Percentiles rank a stretch among this genome's conserved stretches.
Conservation (phyloP, 2,888 invertebrate species). For the Platypus cylindrus region DNA sequence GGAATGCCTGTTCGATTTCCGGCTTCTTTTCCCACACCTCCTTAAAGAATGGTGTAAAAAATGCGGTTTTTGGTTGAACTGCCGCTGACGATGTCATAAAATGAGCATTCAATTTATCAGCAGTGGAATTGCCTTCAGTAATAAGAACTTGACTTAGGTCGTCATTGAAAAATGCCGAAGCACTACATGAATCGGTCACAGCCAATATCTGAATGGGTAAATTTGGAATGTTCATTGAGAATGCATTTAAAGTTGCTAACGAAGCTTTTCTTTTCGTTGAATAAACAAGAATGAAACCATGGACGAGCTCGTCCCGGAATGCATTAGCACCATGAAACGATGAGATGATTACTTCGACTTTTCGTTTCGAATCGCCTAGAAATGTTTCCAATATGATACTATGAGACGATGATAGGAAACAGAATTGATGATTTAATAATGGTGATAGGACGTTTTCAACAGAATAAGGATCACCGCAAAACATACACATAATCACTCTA, state of each 20-base stretch:
- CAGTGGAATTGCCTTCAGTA: constrained; percentile 85
- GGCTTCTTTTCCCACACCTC: constrained; percentile 94
- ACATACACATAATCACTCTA: constrained; percentile 89
- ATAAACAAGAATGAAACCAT: constrained; percentile 90
- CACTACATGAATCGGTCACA: constrained; percentile 80
- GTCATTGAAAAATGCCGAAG: constrained; percentile 80
- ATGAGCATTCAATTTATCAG: constrained; percentile 78
- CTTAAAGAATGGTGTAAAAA: constrained; percentile 91
- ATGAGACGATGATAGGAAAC: constrained; percentile 72
- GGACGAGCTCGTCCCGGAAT: constrained; percentile 82
- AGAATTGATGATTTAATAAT: constrained; percentile 74
- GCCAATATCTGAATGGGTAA: constrained; percentile 89
- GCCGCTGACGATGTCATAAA: constrained; percentile 83
- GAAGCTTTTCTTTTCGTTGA: constrained; percentile 92
- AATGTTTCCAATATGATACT: constrained; percentile 86
- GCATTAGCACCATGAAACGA: constrained; percentile 91
- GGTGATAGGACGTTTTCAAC: constrained; percentile 83
- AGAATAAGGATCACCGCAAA: constrained; percentile 89
- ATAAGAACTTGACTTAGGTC: constrained; percentile 82
- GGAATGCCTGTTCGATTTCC: constrained; percentile 86
- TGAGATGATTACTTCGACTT: constrained; percentile 80
- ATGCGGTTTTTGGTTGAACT: constrained; percentile 79
- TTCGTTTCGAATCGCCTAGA: constrained; percentile 78
- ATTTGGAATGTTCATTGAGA: constrained; percentile 86
- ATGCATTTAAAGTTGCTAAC: constrained; percentile 82